Conservation (phyloP, 2,888 invertebrate species). For the Leucophenga maculata region DNA sequence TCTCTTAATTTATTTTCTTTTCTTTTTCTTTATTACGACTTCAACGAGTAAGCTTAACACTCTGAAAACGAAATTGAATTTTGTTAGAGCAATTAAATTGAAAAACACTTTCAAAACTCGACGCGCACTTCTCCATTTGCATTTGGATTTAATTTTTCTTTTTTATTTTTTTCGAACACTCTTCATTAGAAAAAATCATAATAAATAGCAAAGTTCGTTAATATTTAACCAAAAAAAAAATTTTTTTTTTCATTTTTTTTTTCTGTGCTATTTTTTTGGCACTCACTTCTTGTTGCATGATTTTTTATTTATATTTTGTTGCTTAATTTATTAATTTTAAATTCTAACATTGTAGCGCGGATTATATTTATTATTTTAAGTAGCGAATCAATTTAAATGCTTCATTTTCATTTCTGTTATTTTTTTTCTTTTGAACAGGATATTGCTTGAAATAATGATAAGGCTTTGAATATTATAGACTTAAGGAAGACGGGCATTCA, state of each 20-base stretch:
- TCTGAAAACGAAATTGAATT: conserved; percentile 50
- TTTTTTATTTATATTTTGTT: background rate
- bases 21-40: background rate
- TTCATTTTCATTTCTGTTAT: too few relatives aligned
- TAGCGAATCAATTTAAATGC: too few relatives aligned
- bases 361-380: too few relatives aligned
- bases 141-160: background rate
- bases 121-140: conserved; percentile 49
- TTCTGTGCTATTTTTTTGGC: conserved; percentile 39
- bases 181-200: conserved; percentile 37
- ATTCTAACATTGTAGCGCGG: background rate
- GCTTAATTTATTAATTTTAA: background rate
- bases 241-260: conserved; percentile 29
- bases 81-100: conserved; percentile 58
- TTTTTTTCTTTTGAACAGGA: too few relatives aligned
- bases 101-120: conserved; percentile 65
- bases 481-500: too few relatives aligned
- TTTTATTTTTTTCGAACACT: conserved; percentile 51
- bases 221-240: conserved; percentile 43
- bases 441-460: too few relatives aligned
- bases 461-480: too few relatives aligned
- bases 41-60: conserved; percentile 37
- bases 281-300: conserved; percentile 32
- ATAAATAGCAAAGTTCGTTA: conserved; percentile 49
- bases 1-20: background rate